phyloP scores from a whole-genome alignment of 2,888 invertebrate genomes.

The Polymixis flavicincta region DNA sequence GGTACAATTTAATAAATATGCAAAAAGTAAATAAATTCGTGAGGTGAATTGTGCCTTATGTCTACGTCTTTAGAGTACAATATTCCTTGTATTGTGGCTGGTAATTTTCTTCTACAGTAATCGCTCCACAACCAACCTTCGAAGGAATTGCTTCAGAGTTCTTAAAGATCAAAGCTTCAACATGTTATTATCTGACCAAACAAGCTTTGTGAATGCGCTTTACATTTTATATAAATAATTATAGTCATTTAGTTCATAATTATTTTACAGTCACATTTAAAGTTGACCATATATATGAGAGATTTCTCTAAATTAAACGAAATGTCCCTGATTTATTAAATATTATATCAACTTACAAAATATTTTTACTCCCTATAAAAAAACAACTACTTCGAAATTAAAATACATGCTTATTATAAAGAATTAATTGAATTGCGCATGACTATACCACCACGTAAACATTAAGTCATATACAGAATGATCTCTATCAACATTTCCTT shows the following conservation, averaged over 20 bases:
- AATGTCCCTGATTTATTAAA: too few species aligned
- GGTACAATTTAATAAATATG: slow-evolving; percentile 61
- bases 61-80: slow-evolving; percentile 43
- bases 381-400: too few species aligned
- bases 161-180: slow-evolving; percentile 69
- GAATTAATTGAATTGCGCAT: neutral
- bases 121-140: slow-evolving; percentile 72
- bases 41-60: slow-evolving; percentile 34
- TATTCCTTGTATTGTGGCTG: slow-evolving; percentile 34
- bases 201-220: slow-evolving; percentile 45
- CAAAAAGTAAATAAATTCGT: slow-evolving; percentile 49
- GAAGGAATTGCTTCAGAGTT: slow-evolving; percentile 79
- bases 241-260: neutral
- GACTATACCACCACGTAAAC: neutral
- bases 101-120: slow-evolving; percentile 60
- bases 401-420: neutral
- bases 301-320: too few species aligned
- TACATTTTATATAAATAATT: slow-evolving; percentile 24
- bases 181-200: slow-evolving; percentile 56
- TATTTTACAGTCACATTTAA: slow-evolving; percentile 9
- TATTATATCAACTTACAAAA: too few species aligned
- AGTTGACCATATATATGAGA: neutral
- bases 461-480: neutral
- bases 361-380: neutral
- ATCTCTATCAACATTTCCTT: slow-evolving; percentile 7